These are phyloP conservation scores for Caenorhabditis uteleia DNA, from an alignment of 2,888 invertebrate genomes.

Conservation along the genomic window DNA sequence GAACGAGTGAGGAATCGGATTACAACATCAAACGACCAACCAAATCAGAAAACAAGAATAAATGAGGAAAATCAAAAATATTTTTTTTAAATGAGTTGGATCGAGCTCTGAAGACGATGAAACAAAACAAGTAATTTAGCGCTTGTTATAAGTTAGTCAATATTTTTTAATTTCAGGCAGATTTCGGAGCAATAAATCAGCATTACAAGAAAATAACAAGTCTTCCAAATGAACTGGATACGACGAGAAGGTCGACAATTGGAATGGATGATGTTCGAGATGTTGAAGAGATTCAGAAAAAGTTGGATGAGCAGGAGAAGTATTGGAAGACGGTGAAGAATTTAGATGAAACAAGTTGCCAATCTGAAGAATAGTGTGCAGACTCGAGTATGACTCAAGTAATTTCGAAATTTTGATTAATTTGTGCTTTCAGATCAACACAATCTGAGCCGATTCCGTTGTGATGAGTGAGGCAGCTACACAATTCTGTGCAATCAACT, in stretches of 20 bases:
- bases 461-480: constrained; percentile 38
- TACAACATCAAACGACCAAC: too few species aligned
- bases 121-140: too few species aligned
- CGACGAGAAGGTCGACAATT: neutral
- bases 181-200: constrained; percentile 41
- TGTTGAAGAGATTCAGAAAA: constrained; percentile 6
- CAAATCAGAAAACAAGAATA: too few species aligned
- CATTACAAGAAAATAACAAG: constrained; percentile 6
- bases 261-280: neutral
- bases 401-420: too few species aligned
- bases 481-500: constrained; percentile 20
- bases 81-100: too few species aligned
- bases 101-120: too few species aligned
- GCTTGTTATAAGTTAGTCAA: constrained; percentile 13
- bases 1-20: too few species aligned
- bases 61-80: too few species aligned
- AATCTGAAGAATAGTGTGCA: constrained; percentile 18
- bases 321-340: constrained; percentile 8
- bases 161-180: constrained; percentile 21
- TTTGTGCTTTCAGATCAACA: too few species aligned
- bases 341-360: constrained; percentile 12
- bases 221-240: constrained; percentile 4
- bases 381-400: too few species aligned
- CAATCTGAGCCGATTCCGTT: constrained; percentile 27
- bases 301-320: constrained; percentile 13